Evolutionary conservation across 2,113 vertebrate genomes (phyloP).

Genomic region (Turdus rufiventris): DNA sequence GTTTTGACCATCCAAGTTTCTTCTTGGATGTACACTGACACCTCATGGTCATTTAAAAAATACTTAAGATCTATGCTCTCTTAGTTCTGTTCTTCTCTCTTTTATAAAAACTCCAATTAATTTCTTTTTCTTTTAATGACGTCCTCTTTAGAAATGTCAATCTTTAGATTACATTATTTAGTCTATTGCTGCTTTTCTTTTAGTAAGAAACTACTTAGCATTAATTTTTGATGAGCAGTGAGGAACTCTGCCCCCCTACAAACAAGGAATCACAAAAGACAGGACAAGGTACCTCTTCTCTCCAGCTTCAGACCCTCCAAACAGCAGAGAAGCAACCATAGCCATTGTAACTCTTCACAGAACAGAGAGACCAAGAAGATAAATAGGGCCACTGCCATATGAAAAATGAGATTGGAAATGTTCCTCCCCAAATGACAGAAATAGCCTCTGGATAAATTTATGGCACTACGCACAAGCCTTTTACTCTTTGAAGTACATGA

Average conservation of each 20-base stretch:
- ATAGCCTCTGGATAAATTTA: background rate
- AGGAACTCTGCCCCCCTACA: background rate
- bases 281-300: background rate
- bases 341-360: background rate
- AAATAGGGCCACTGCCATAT: background rate
- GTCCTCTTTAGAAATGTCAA: background rate
- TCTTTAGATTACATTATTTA: background rate
- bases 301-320: background rate
- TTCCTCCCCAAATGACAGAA: background rate
- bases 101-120: background rate
- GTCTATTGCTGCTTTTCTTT: background rate
- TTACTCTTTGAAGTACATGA: background rate
- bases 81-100: background rate
- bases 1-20: background rate
- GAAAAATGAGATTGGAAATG: background rate
- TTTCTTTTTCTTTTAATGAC: background rate
- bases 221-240: background rate
- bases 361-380: background rate
- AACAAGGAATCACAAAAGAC: background rate
- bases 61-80: background rate
- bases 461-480: rapidly evolving
- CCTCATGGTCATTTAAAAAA: background rate
- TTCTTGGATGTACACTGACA: conserved; percentile 34
- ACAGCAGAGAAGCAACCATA: background rate
- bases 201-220: background rate